phyloP scores from a whole-genome alignment of 2,797 vertebrate species.

The Aldrovandia affinis region DNA sequence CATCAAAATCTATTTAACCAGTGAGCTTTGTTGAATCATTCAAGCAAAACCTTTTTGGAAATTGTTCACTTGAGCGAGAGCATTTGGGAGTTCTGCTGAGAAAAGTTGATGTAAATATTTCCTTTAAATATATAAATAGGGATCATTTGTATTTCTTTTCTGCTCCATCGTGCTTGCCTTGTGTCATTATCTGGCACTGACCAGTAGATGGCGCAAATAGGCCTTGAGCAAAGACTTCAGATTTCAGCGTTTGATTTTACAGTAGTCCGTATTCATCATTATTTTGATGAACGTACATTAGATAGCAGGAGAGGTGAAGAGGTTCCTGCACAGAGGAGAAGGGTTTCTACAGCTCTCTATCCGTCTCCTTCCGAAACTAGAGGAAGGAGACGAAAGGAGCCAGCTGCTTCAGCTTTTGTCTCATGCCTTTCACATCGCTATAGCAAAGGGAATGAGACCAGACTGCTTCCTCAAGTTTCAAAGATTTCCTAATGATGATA shows the following conservation, averaged over 20 bases:
- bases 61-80: neutral
- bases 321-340: neutral
- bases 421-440: no score
- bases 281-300: neutral
- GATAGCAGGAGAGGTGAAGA: neutral
- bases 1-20: neutral
- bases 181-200: neutral
- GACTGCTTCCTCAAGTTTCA: no score
- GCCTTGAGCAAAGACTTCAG: neutral
- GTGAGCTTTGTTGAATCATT: neutral
- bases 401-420: neutral
- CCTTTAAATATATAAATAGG: neutral
- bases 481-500: no score
- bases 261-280: neutral
- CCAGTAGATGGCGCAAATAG: constrained; percentile 32
- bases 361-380: neutral
- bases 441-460: no score
- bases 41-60: neutral
- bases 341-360: neutral
- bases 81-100: neutral
- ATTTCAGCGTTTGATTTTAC: neutral
- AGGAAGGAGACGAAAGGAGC: neutral
- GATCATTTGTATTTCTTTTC: neutral
- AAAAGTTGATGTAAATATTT: neutral
- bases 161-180: neutral